Base-by-base conservation (phyloP, 23 tunicate genomes). In the Diplosoma virens region DNA sequence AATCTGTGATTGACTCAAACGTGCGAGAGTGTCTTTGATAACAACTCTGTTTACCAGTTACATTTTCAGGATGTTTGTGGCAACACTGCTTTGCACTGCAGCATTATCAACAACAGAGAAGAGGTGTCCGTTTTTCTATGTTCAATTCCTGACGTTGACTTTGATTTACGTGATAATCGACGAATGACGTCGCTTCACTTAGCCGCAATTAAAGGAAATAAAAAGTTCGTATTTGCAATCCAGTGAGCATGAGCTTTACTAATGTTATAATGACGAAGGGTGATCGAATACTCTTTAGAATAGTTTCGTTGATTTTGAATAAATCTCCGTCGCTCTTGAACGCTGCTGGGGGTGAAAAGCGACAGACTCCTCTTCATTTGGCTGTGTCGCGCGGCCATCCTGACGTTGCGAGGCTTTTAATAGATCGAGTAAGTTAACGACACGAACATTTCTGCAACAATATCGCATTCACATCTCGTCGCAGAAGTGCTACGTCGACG, bases 11-110 rank as follows among this genome's bases (percentile, higher is more conserved):
- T n/a, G n/a, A n/a, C n/a, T n/a, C n/a, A n/a, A n/a, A n/a, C n/a
- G n/a, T n/a, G n/a, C n/a, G n/a, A n/a, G n/a, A n/a, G n/a, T n/a
- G n/a, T n/a, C n/a, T n/a, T n/a, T n/a, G n/a, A n/a, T n/a, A n/a
- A n/a, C n/a, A n/a, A n/a, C n/a, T n/a, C n/a, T n/a, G n/a, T n/a
- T n/a, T n/a, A n/a, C n/a, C n/a, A n/a, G n/a, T n/a, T n/a, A n/a
- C n/a, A n/a, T n/a, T 55, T 55, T 55, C 23, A 55, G 61, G 23
- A 55, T 55, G 17, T 18, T 9, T 55, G 5, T 55, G 61, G 61
- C 61, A 55, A 55, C 61, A 55, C 61, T 55, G 61, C 61, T 11
- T n/a, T 55, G 22, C 61, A 55, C 61, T 24, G n/a, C 22, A 55
- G 61, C 22, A 4, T 55, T 4, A 55, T 17, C 17, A 4, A 18